Evolutionary conservation across 2,888 invertebrate species (phyloP).

Genomic region (Lepas anatifera): DNA sequence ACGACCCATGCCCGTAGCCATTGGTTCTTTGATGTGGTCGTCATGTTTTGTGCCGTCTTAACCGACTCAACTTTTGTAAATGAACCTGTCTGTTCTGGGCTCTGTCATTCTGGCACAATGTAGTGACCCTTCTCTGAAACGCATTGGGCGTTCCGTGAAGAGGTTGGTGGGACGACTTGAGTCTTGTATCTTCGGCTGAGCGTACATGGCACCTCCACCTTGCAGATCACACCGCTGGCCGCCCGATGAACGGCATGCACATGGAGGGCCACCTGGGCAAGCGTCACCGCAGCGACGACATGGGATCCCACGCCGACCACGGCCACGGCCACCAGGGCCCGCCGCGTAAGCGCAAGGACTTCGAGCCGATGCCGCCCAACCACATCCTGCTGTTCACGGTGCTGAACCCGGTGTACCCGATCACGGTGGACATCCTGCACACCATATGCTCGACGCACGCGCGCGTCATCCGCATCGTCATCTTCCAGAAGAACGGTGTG

Average conservation of each 20-base stretch:
- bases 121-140: too few relatives aligned
- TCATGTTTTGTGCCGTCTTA: too few relatives aligned
- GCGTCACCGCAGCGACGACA: conserved; percentile 2
- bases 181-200: too few relatives aligned
- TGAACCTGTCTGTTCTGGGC: too few relatives aligned
- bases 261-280: conserved; percentile 9
- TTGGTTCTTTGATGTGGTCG: too few relatives aligned
- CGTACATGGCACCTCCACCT: too few relatives aligned
- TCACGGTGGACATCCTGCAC: conserved; percentile 97
- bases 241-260: conserved; percentile 5
- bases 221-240: not conserved
- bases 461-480: conserved; percentile 91
- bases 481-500: conserved; percentile 96
- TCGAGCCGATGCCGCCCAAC: conserved; percentile 76
- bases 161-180: too few relatives aligned
- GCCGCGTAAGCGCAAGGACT: conserved; percentile 13
- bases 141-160: too few relatives aligned
- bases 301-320: not conserved
- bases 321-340: not conserved
- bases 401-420: conserved; percentile 96
- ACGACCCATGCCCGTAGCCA: too few relatives aligned
- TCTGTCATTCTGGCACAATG: too few relatives aligned
- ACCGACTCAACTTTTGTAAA: too few relatives aligned
- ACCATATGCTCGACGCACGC: conserved; percentile 93
- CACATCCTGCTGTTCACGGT: conserved; percentile 94